Percentiles rank a stretch among this genome's conserved stretches.
Conservation (phyloP, 2,797 vertebrate species). For the Mus minutoides region DNA sequence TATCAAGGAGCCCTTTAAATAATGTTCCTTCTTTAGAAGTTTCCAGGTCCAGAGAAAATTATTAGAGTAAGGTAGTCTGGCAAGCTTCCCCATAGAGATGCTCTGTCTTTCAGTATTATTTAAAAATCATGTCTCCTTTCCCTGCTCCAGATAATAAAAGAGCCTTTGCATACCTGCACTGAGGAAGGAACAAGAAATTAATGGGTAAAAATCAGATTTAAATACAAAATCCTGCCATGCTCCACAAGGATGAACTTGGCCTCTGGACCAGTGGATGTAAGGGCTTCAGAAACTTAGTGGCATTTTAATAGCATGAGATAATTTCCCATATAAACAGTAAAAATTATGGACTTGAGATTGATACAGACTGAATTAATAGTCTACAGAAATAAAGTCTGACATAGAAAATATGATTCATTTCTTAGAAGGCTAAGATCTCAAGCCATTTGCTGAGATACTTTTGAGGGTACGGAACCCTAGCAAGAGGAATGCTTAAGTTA, state of each 20-base stretch:
- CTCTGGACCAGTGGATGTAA: not conserved
- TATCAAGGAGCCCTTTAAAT: not conserved
- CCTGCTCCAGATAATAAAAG: not conserved
- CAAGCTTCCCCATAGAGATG: constrained; percentile 2
- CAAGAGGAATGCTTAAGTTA: constrained; percentile 82
- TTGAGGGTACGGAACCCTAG: constrained; percentile 67
- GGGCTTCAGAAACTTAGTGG: constrained; percentile 52
- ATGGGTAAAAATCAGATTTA: constrained; percentile 32
- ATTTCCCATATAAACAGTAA: constrained; percentile 78
- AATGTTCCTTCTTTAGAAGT: not conserved
- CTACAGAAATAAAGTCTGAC: constrained; percentile 80
- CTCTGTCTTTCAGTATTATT: not conserved
- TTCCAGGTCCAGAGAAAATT: constrained; percentile 4
- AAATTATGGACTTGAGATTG: constrained; percentile 83
- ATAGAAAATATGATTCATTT: constrained; percentile 84
- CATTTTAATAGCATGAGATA: constrained; percentile 81
- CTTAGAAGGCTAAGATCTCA: constrained; percentile 82
- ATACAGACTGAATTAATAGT: constrained; percentile 86
- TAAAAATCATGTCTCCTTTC: not conserved
- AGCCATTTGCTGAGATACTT: constrained; percentile 71
- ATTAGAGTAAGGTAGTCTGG: not conserved
- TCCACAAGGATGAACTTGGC: not conserved
- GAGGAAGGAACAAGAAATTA: constrained; percentile 65
- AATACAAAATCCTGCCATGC: not conserved
- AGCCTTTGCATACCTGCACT: not conserved